phyloP scores from a whole-genome alignment of 2,113 vertebrate species.

The Hypocryptadius cinnamomeus region DNA sequence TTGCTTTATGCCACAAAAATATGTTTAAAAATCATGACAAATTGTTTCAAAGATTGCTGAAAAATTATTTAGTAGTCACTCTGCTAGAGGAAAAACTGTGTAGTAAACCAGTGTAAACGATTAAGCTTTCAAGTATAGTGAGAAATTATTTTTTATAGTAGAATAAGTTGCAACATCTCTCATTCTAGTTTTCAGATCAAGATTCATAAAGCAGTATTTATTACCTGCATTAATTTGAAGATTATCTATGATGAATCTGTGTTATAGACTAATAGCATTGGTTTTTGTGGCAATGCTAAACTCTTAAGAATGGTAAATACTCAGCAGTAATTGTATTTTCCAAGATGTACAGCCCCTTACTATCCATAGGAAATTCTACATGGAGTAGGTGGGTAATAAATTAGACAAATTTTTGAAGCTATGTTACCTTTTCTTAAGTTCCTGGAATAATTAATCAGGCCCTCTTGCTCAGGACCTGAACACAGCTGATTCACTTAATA shows the following conservation, averaged over 20 bases:
- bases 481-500: background rate
- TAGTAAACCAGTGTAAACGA: background rate
- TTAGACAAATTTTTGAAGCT: background rate
- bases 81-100: background rate
- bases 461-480: background rate
- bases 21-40: conserved; percentile 17
- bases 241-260: background rate
- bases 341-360: background rate
- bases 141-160: background rate
- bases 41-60: background rate
- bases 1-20: background rate
- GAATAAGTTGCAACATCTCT: background rate
- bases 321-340: background rate
- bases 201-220: background rate
- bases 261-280: background rate
- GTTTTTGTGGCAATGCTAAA: background rate
- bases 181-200: background rate
- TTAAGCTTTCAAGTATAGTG: background rate
- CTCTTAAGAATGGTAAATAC: background rate
- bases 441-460: background rate
- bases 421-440: background rate
- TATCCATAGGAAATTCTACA: background rate
- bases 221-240: background rate
- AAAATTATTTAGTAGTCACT: conserved; percentile 14
- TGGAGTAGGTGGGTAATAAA: background rate